These are phyloP conservation scores for Corydoras sp. DNA, from an alignment of 2,113 vertebrate species.

Conservation along the genomic window DNA sequence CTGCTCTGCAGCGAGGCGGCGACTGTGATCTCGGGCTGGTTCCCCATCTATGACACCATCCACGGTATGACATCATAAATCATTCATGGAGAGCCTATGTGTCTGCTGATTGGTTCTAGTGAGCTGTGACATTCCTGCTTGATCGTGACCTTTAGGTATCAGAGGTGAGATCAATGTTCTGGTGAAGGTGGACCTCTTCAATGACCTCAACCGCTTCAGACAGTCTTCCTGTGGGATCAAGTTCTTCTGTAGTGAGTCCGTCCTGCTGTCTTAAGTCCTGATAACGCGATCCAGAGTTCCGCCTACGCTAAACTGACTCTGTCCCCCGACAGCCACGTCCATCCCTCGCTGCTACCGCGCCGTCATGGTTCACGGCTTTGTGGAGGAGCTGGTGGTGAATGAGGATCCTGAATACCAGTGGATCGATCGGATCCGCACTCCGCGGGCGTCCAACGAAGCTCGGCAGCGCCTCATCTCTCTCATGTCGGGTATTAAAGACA, in stretches of 20 bases:
- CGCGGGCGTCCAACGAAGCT: constrained; percentile 92
- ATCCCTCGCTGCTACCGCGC: constrained; percentile 91
- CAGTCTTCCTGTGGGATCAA: constrained; percentile 98
- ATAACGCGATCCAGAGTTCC: no score
- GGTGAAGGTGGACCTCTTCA: constrained; percentile 97
- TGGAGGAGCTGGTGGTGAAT: constrained; percentile 96
- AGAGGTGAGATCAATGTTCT: constrained; percentile 94
- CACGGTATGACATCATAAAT: constrained; percentile 68
- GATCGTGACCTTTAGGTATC: constrained; percentile 71
- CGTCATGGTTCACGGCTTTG: constrained; percentile 89
- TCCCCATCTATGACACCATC: constrained; percentile 98
- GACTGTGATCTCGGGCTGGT: constrained; percentile 96
- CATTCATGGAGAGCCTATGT: no score
- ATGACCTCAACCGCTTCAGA: constrained; percentile 93
- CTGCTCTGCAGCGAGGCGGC: constrained; percentile 90
- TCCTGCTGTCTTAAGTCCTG: no score
- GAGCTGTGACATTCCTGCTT: no score
- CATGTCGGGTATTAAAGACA: constrained; percentile 81
- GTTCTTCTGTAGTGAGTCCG: constrained; percentile 94
- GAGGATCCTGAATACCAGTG: constrained; percentile 98
- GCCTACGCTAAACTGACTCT: no score
- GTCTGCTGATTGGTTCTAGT: no score
- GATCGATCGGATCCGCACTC: constrained; percentile 96
- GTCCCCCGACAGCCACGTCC: constrained; percentile 72
- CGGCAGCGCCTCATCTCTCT: constrained; percentile 95